Percentiles rank a stretch among this genome's conserved stretches.
Evolutionary conservation across 2,797 vertebrate genomes (phyloP).

Genomic region (Cyprinella venusta): DNA sequence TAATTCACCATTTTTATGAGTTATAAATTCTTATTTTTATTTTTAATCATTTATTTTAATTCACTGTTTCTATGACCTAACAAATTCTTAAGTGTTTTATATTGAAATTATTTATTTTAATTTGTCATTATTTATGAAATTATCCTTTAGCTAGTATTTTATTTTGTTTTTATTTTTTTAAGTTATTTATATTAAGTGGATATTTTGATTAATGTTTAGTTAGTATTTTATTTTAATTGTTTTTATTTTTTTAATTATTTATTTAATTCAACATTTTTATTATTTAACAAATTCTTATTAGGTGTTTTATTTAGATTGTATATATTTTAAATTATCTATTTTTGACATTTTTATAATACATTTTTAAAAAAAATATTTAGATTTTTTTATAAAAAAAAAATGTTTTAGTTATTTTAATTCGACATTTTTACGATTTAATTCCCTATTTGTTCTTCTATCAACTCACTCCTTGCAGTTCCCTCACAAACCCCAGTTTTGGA

Average conservation of each 20-base stretch:
- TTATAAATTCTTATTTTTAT: too few species aligned
- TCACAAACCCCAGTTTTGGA: background rate
- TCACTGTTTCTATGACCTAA: too few species aligned
- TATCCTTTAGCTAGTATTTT: too few species aligned
- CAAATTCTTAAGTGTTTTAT: too few species aligned
- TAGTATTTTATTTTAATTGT: background rate
- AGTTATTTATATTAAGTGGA: background rate
- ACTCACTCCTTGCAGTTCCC: background rate
- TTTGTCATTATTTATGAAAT: too few species aligned
- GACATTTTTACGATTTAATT: background rate
- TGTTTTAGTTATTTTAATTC: background rate
- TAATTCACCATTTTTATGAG: too few species aligned
- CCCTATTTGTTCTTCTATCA: background rate
- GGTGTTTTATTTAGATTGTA: background rate
- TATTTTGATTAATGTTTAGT: background rate
- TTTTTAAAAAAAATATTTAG: background rate
- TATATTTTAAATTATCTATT: too few species aligned
- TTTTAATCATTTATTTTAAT: too few species aligned
- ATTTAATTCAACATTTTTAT: background rate
- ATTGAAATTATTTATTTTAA: background rate
- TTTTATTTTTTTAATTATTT: background rate
- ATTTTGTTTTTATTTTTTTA: too few species aligned
- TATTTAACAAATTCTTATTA: too few species aligned
- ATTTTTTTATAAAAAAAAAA: background rate
- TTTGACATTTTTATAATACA: background rate